A percentile compares a stretch with the other conserved stretches of the same genome.
phyloP scores from a whole-genome alignment of 1,140 invertebrate species.

The Drosophila sproati region DNA sequence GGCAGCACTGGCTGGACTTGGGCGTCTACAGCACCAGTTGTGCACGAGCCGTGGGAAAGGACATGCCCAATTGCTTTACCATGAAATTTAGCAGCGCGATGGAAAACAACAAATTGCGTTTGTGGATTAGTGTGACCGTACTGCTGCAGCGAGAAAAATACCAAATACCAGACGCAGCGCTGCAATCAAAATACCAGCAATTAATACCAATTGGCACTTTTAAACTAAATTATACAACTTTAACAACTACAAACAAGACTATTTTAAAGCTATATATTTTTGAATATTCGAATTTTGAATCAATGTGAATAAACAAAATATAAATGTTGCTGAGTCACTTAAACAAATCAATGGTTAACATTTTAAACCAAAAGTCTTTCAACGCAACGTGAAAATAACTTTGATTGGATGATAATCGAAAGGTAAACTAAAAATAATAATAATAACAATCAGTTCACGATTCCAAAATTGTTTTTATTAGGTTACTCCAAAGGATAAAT shows the following conservation, averaged over 20 bases:
- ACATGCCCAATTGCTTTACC: constrained; percentile 35
- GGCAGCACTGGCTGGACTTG: constrained; percentile 1
- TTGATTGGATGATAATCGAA: no score
- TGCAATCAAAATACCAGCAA: not conserved
- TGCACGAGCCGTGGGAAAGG: not conserved
- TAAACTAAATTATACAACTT: no score
- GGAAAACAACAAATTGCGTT: constrained; percentile 53
- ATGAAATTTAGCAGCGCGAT: constrained; percentile 23
- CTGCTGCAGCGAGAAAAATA: not conserved
- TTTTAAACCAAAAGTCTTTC: no score
- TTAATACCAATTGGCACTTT: not conserved
- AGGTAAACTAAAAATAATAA: no score
- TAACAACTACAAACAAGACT: no score
- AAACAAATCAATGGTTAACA: not conserved
- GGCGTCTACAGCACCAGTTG: constrained; percentile 10
- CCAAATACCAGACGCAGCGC: not conserved
- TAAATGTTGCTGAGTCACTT: not conserved
- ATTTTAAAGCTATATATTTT: no score
- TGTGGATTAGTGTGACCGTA: constrained; percentile 26
- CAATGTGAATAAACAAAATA: no score
- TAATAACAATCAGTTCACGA: not conserved
- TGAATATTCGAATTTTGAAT: no score
- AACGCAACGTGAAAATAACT: no score
- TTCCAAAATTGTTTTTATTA: constrained; percentile 34
- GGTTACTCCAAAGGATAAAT: constrained; percentile 6